Evolutionary conservation across 2,113 vertebrate genomes (phyloP).

Genomic region (Gasterosteus aculeatus): DNA sequence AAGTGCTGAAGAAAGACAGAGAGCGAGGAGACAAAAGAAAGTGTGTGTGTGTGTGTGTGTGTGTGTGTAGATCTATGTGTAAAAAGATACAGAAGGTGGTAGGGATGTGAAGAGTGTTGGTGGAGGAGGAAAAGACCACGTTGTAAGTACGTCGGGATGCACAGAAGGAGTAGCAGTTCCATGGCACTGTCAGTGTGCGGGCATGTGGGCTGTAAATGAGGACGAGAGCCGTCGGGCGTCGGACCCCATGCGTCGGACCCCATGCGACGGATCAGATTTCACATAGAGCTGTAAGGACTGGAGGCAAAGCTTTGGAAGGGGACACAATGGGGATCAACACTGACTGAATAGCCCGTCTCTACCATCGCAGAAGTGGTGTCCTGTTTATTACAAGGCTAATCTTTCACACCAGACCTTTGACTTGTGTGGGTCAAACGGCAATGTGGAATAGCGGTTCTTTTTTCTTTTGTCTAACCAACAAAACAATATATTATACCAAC

Average conservation of each 20-base stretch:
- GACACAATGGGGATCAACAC: slow-evolving; percentile 47
- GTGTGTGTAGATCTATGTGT: too few species aligned
- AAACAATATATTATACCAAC: too few species aligned
- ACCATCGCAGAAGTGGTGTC: slow-evolving; percentile 11
- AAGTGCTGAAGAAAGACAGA: slow-evolving; percentile 76
- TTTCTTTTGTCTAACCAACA: too few species aligned
- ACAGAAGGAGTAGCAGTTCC: slow-evolving; percentile 57
- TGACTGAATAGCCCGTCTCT: slow-evolving; percentile 6
- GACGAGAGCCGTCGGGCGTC: slow-evolving; percentile 47
- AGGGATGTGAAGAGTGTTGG: slow-evolving; percentile 13
- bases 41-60: not conserved
- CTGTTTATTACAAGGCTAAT: not conserved
- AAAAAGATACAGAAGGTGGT: not conserved
- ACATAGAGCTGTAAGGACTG: slow-evolving; percentile 49
- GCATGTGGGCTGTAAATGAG: slow-evolving; percentile 55
- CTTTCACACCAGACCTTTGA: slow-evolving; percentile 11
- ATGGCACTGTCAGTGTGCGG: slow-evolving; percentile 68
- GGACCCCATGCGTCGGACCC: slow-evolving; percentile 53
- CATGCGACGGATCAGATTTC: slow-evolving; percentile 62
- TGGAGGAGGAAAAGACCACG: slow-evolving; percentile 19
- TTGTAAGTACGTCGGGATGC: slow-evolving; percentile 40
- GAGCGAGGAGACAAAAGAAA: slow-evolving; percentile 42
- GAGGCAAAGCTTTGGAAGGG: slow-evolving; percentile 29
- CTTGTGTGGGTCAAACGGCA: slow-evolving; percentile 3
- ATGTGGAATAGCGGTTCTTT: too few species aligned